Evolutionary conservation across 2,888 invertebrate genomes (phyloP), one percentile per base, ranked within the genome.

Genomic region (Macaria notata): DNA sequence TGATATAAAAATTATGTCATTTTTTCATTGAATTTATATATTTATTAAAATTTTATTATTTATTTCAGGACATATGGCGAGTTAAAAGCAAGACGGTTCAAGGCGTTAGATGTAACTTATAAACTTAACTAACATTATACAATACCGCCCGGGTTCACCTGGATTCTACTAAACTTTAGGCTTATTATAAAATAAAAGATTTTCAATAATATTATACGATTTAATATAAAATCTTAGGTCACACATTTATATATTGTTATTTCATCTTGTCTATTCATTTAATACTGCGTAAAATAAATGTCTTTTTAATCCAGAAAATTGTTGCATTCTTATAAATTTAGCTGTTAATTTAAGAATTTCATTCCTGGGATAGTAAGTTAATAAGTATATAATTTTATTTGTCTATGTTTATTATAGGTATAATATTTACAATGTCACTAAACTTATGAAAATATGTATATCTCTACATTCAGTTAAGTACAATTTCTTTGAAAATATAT

Each of bases 71-170:
- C 30, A 72, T 83, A 0, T 78, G 73, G 79, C 78, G 61, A 4
- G 74, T 64, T 29, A 76, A 86, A 59, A 72, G 73, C 66, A 79
- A 73, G 52, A 71, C 69, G 56, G 80, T 85, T 45, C 76, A 70
- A 43, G 72, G 69, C 47, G 58, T 73, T 0, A 67, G 67, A 36
- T 75, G 72, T 0, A 74, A 76, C 39, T 61, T 81, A 31, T 80
- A 68, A 61, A 43, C 3, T 19, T 19, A 19, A 19, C 19, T 19
- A 19, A 19, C 19, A 36, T 7, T 36, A 36, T 36, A 36, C 3
- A 4, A 36, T 36, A 36, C 33, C 7, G 7, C 33, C 19, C 4
- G 8, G 9, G 9, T 33, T 9, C n/a, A 45, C 4, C 2, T 33
- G 7, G 33, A 6, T 36, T 6, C 33, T 36, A 19, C 19, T 36